Evolutionary conservation across 2,888 invertebrate species (phyloP), one percentile per base, ranked within the genome.

Genomic region (Euclidia mi): DNA sequence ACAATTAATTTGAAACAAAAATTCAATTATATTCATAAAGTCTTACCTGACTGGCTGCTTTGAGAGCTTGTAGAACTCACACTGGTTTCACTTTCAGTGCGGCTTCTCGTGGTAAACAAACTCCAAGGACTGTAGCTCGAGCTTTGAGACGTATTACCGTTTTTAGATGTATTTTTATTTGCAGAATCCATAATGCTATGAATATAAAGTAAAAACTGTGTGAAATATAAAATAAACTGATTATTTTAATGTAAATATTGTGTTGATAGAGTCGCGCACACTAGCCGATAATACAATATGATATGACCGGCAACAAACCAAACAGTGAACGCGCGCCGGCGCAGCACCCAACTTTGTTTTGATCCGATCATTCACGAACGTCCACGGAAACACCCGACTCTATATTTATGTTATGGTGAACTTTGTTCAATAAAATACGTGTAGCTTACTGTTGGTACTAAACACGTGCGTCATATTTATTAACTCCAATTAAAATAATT

Each of bases 11-110:
- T n/a, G n/a, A n/a, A n/a, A n/a, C n/a, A n/a, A n/a, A n/a, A n/a
- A n/a, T n/a, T 20, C 18, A 35, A 6, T 38, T n/a, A 10, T 25
- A 20, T 35, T 20, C 2, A 4, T 0, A 37, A 76, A 10, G 9
- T 37, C 87, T 82, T 78, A 93, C 94, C 87, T 78, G 89, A 65
- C 73, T 88, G 87, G 61, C 81, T 86, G 66, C 73, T 89, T 73
- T 85, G 83, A 40, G 73, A 74, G 59, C 48, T 75, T 57, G 82
- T 81, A 42, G 92, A 91, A 71, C 79, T 83, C 44, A 80, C 84
- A 80, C 94, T 94, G 65, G 84, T 91, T 78, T 94, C 94, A 85
- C 94, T 94, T 69, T 89, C 91, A 3, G 91, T 88, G 28, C 94
- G 89, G 45, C 75, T 85, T 76, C 94, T 85, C 47, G 88, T 69